These are phyloP conservation scores for Myotis myotis DNA, from an alignment of 2,797 vertebrate genomes.

Conservation along the genomic window DNA sequence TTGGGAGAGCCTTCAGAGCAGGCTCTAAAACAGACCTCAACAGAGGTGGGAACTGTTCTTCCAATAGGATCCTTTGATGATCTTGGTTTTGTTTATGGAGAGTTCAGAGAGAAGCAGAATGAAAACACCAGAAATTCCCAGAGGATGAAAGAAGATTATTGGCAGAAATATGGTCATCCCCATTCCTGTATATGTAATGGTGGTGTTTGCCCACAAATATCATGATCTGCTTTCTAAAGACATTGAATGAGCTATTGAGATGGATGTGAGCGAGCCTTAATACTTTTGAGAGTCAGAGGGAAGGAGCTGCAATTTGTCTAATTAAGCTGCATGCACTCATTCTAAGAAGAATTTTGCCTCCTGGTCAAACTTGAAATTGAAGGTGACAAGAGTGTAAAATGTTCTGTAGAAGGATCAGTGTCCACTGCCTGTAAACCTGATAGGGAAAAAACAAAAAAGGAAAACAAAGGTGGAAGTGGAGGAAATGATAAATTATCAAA, in stretches of 20 bases:
- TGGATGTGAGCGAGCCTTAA: not conserved
- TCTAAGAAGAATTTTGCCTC: not conserved
- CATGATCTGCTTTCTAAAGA: not conserved
- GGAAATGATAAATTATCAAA: not conserved
- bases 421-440: not conserved
- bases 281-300: not conserved
- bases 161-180: rapidly evolving
- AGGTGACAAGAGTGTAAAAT: not conserved
- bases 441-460: not conserved
- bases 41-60: rapidly evolving
- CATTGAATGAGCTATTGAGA: not conserved
- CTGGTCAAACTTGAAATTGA: not conserved
- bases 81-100: not conserved
- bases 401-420: not conserved
- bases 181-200: not conserved
- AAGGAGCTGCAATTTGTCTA: not conserved
- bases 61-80: not conserved
- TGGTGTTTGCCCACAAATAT: not conserved
- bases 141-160: not conserved
- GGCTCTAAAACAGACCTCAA: no score
- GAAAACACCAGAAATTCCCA: not conserved
- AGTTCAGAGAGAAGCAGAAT: not conserved
- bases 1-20: no score
- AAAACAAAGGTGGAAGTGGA: no score
- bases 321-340: not conserved